Evolutionary conservation across 2,113 vertebrate species (phyloP), one percentile per base, ranked within the genome.

Genomic region (Forbesichthys papilliferus): DNA sequence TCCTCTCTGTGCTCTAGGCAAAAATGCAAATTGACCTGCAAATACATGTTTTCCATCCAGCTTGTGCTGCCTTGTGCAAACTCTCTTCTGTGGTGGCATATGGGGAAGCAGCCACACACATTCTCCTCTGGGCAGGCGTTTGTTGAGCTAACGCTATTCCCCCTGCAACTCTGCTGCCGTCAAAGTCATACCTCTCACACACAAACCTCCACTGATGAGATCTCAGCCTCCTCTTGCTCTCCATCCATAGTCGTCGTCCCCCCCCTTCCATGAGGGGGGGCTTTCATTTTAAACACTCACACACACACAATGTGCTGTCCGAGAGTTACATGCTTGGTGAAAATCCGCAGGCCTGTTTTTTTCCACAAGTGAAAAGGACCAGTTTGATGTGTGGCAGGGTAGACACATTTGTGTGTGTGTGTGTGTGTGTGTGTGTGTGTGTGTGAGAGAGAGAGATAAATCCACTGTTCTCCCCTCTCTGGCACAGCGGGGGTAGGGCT

Each of bases 111-210:
- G 11, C 6, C 53, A 67, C 61, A 70, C 68, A 66, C 66, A 57
- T 79, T 80, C 84, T 81, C 91, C 69, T 90, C 88, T 91, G 94
- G 90, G 93, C 93, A 93, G 67, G 68, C 78, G 16, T 86, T 93
- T 93, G 94, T 95, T 93, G 95, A 95, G 94, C 95, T 92, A 93
- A 86, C 90, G 93, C 91, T 57, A 84, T 82, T 90, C 78, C 53
- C 86, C 84, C 89, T 88, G 80, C 83, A 79, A 20, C 89, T 49
- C 6, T 11, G 66, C 7, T 76, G 0, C 60, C 84, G 54, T 91
- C 79, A 80, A 77, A 85, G 84, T 91, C 91, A 79, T 86, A 84
- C 84, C 87, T 65, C 68, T 49, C 84, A 63, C 81, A 59, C 42
- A 34, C 61, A 10, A 48, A 20, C 10, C 48, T 14, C 9, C 56